A percentile compares a stretch with the other conserved stretches of the same genome.
Evolutionary conservation across 2,888 invertebrate species (phyloP).

Genomic region (Melinaea menophilus): DNA sequence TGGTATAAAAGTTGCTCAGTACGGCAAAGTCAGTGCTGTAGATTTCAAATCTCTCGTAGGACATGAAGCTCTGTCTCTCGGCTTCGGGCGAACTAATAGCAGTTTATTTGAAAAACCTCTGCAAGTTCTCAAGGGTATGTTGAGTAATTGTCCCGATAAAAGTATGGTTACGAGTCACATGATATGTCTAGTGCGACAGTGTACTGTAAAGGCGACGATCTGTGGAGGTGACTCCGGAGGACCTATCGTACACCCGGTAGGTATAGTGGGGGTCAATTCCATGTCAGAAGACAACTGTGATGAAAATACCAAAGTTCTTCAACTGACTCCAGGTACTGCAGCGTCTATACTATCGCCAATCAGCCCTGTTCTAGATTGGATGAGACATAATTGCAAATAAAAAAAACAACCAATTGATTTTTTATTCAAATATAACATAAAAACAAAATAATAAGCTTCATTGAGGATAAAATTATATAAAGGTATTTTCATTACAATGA

Average conservation of each 20-base stretch:
- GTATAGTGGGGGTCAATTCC: too few species aligned
- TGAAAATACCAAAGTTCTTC: neutral
- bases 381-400: neutral
- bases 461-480: too few species aligned
- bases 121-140: slow-evolving; percentile 13
- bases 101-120: neutral
- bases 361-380: neutral
- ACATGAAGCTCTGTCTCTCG: neutral
- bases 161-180: neutral
- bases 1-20: too few species aligned
- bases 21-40: too few species aligned
- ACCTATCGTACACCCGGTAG: too few species aligned
- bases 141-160: slow-evolving; percentile 3
- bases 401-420: too few species aligned
- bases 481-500: too few species aligned
- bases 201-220: too few species aligned
- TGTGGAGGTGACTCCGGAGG: too few species aligned
- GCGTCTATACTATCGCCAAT: neutral
- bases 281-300: neutral
- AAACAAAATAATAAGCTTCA: too few species aligned
- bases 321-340: neutral
- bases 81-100: neutral
- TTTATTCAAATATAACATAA: too few species aligned
- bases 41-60: too few species aligned
- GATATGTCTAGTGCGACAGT: neutral